Evolutionary conservation across 23 tunicate species (phyloP), one percentile per base, ranked within the genome.

Genomic region (Clavelina lepadiformis): DNA sequence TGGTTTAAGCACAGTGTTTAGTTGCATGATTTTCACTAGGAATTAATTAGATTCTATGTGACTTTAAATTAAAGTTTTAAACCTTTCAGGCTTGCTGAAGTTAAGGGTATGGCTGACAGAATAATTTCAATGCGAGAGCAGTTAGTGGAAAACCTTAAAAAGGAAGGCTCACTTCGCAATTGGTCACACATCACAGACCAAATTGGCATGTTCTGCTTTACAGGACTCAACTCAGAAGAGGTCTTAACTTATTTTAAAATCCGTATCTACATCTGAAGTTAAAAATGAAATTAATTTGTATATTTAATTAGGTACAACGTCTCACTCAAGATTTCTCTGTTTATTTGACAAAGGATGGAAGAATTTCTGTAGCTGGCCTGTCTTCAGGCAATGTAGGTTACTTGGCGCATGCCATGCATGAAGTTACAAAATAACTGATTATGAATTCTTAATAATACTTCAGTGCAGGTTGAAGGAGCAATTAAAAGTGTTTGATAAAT

Each of bases 131-230:
- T 91, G 98, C 76, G 98, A 26, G 63, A 66, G 1, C 82, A 91
- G 38, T 56, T 91, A 55, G 78, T 56, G 25, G 81, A 73, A 1
- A 83, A 83, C 65, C 62, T 89, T 2, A 72, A 71, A 35, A 70
- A 89, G 61, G 91, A 83, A 77, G 98, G 98, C 0, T 77, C 81
- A 31, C 66, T 65, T 3, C 73, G 70, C 15, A 73, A 91, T 68
- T 91, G 98, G 98, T 5, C 51, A 2, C 98, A 91, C 56, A 91
- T 91, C 34, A 66, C 73, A 26, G 85, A 91, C 53, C 98, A 91
- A 50, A 91, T 91, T 68, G 98, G 98, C 59, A 91, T 91, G 98
- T 91, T 91, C 67, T 91, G 98, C 57, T 91, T 49, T 56, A 91
- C 98, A 28, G 98, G 98, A 2, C 63, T 91, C 5, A 67, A 56